Evolutionary conservation across 2,113 vertebrate species (phyloP).

Genomic region (Epinephelus cyanopodus): DNA sequence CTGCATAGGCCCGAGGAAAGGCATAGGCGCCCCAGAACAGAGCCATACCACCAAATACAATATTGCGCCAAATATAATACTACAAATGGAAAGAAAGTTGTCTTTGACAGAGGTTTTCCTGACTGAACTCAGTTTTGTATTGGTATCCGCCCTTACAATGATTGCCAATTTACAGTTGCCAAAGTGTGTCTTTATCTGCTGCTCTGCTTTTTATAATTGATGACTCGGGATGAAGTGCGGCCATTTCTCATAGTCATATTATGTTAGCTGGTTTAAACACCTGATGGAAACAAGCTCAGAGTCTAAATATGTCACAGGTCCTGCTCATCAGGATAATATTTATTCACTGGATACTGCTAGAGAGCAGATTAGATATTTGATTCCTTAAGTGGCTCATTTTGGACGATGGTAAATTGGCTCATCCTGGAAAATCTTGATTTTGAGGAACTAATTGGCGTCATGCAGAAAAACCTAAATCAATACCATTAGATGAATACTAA

Average conservation of each 20-base stretch:
- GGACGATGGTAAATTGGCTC: neutral
- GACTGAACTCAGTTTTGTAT: no score
- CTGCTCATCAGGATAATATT: neutral
- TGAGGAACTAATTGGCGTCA: neutral
- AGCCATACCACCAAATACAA: no score
- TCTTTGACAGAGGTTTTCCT: no score
- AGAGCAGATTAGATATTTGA: neutral
- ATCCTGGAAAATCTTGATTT: neutral
- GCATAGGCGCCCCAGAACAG: no score
- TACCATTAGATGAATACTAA: neutral
- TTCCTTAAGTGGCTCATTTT: neutral
- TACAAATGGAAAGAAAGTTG: no score
- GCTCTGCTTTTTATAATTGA: neutral
- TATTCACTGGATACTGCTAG: neutral
- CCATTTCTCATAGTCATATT: neutral
- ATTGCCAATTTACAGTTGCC: no score
- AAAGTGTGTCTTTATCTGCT: neutral
- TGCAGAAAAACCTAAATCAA: neutral
- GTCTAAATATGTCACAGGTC: neutral
- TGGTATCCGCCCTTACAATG: no score
- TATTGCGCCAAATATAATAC: no score
- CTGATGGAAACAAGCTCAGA: neutral
- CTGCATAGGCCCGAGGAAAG: no score
- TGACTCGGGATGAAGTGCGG: neutral
- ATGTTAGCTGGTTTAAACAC: neutral